phyloP scores from a whole-genome alignment of 30 jellyfish, hydroid and myxozoan genomes.

The Aurelia aurita complex sp. Pacific region DNA sequence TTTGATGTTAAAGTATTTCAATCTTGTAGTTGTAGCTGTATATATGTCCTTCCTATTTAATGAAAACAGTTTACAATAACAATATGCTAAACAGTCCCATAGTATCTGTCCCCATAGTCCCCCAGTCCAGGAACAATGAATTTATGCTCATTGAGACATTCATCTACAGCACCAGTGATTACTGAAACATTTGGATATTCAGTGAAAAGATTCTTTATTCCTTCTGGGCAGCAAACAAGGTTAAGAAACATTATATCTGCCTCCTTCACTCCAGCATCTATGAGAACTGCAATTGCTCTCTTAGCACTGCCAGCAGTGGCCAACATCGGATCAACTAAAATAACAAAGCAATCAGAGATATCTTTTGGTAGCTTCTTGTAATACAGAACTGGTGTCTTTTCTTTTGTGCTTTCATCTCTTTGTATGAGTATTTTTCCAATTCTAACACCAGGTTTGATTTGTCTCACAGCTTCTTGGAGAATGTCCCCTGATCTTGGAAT shows the following conservation, averaged over 20 bases:
- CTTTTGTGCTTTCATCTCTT: constrained; percentile 82
- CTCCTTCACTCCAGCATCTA: constrained; percentile 92
- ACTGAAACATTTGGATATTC: constrained; percentile 78
- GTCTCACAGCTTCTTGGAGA: constrained; percentile 94
- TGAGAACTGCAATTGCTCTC: constrained; percentile 77
- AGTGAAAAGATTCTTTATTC: constrained; percentile 48
- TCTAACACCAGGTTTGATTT: constrained; percentile 83
- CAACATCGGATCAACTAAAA: constrained; percentile 94
- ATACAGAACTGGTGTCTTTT: constrained; percentile 75
- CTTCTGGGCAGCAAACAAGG: constrained; percentile 94
- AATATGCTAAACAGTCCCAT: constrained; percentile 69
- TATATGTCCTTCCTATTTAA: not conserved
- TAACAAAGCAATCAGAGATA: constrained; percentile 79
- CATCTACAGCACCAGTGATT: constrained; percentile 84
- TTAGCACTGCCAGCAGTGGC: constrained; percentile 97
- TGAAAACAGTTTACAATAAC: not conserved
- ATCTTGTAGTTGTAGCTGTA: not conserved
- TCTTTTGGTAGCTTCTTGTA: constrained; percentile 85
- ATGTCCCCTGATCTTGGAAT: constrained; percentile 92
- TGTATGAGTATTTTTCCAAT: constrained; percentile 89
- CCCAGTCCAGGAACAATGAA: constrained; percentile 96
- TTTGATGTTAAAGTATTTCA: too few relatives aligned
- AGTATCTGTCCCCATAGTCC: constrained; percentile 93
- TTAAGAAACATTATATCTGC: constrained; percentile 77
- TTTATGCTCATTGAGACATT: constrained; percentile 69